These are phyloP conservation scores for Lontra canadensis DNA, from an alignment of 2,113 vertebrate species.

Conservation along the genomic window DNA sequence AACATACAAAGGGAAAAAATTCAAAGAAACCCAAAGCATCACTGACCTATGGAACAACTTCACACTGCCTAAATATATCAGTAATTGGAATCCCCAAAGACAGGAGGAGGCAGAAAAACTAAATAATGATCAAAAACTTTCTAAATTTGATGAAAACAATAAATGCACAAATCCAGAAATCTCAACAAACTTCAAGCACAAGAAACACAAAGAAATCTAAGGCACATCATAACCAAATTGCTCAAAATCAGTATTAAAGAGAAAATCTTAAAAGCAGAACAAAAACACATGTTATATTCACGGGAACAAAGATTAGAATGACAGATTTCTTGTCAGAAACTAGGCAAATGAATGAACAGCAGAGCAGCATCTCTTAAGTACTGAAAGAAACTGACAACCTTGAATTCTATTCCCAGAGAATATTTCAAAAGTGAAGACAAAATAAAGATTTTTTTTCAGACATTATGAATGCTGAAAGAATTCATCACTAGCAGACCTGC, in stretches of 20 bases:
- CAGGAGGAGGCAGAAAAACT: neutral
- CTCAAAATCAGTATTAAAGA: conserved; percentile 10
- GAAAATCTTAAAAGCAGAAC: conserved; percentile 19
- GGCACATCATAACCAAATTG: neutral
- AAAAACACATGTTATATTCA: neutral
- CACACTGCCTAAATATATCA: neutral
- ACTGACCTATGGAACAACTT: neutral
- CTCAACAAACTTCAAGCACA: neutral
- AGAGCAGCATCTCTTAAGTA: neutral
- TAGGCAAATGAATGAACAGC: neutral
- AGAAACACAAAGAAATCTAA: conserved; percentile 17
- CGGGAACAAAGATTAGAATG: neutral
- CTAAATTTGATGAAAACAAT: conserved; percentile 41
- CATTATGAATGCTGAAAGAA: conserved; percentile 20
- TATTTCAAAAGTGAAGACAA: conserved; percentile 50
- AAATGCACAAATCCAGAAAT: neutral
- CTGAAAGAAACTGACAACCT: conserved; percentile 1
- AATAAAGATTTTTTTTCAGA: conserved; percentile 53
- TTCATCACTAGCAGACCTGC: neutral
- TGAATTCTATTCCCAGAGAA: conserved; percentile 40
- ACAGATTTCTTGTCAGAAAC: conserved; percentile 43
- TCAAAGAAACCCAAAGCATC: neutral
- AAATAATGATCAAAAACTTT: conserved; percentile 25
- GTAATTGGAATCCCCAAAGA: neutral
- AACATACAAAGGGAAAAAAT: neutral